Percentiles rank a stretch among this genome's conserved stretches.
phyloP scores from a whole-genome alignment of 2,797 vertebrate species.

The Columba guinea region DNA sequence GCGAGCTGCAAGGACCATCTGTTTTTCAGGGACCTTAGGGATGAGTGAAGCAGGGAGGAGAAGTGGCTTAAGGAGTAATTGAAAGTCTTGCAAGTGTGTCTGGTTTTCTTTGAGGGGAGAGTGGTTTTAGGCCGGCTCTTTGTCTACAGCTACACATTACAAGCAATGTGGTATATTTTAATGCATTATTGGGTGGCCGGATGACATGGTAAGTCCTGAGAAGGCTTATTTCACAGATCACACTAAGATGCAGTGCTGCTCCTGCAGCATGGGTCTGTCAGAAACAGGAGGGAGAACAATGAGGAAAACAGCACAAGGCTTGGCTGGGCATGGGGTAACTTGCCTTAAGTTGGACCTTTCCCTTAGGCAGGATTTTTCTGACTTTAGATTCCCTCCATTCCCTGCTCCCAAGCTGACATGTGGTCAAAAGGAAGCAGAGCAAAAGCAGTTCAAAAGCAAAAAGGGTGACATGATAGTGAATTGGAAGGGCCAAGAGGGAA shows the following conservation, averaged over 20 bases:
- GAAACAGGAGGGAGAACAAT: neutral
- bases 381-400: neutral
- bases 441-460: neutral
- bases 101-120: slow-evolving; percentile 47
- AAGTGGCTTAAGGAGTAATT: neutral
- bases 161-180: neutral
- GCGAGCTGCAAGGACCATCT: slow-evolving; percentile 11
- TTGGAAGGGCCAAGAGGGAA: neutral
- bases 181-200: neutral
- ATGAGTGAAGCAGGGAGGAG: neutral
- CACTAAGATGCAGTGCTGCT: neutral
- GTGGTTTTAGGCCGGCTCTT: neutral
- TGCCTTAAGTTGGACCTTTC: neutral
- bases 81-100: neutral
- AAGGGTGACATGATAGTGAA: neutral
- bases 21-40: slow-evolving; percentile 30
- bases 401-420: neutral
- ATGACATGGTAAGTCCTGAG: neutral
- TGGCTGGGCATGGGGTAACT: neutral
- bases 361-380: neutral
- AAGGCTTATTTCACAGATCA: neutral
- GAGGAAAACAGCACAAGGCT: neutral
- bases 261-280: neutral
- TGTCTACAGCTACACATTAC: neutral
- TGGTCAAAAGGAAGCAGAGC: neutral